Evolutionary conservation across 1,140 invertebrate genomes (phyloP).

Genomic region (Venturia canescens): DNA sequence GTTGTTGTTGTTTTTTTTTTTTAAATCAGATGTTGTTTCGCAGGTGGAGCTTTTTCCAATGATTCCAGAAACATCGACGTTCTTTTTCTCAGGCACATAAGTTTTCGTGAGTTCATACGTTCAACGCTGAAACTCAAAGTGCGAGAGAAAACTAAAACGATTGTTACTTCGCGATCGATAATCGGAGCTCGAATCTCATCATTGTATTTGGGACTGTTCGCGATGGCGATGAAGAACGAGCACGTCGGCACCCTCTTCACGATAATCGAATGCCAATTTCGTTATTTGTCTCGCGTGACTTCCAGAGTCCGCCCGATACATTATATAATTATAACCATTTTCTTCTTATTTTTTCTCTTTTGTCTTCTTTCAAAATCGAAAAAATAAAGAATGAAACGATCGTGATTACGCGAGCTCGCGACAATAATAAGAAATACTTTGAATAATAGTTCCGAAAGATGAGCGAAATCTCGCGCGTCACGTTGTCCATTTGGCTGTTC

Average conservation of each 20-base stretch:
- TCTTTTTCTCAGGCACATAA: neutral
- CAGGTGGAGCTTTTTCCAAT: no score
- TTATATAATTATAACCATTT: no score
- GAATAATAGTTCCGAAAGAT: constrained; percentile 45
- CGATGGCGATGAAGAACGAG: no score
- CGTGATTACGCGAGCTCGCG: constrained; percentile 27
- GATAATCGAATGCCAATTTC: constrained; percentile 12
- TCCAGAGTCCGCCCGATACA: constrained; percentile 33
- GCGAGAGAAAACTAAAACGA: neutral
- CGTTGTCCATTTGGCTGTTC: neutral
- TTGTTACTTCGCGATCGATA: neutral
- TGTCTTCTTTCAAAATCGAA: no score
- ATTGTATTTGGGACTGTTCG: no score
- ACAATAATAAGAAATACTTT: constrained; percentile 45
- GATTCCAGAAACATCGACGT: neutral
- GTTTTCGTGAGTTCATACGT: neutral
- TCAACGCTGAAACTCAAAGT: neutral
- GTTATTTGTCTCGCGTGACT: constrained; percentile 24
- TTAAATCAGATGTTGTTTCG: neutral
- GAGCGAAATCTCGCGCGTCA: constrained; percentile 15
- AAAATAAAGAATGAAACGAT: no score
- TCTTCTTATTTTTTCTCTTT: no score
- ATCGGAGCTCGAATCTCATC: no score
- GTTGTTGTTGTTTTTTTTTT: neutral
- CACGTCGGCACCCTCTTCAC: neutral